Base-by-base conservation (phyloP, 2,113 vertebrate genomes). In the Anarhynchus alexandrinus region DNA sequence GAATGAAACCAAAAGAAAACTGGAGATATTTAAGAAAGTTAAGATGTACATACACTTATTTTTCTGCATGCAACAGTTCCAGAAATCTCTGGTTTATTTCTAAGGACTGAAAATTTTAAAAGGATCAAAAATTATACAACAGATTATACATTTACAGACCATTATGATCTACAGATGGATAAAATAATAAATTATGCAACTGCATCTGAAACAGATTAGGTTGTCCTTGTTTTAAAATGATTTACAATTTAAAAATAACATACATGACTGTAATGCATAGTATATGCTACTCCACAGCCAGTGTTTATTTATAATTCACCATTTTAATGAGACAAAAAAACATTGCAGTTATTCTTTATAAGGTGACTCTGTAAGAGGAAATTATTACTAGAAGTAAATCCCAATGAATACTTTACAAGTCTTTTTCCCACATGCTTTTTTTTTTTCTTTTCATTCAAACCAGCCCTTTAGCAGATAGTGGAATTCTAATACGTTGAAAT, bases 101-200 rank as follows among this genome's bases (percentile, higher is more conserved):
- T 76, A 69, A 94, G 94, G 89, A 93, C 66, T 93, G 93, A 95
- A 97, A 94, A 84, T 42, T 92, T 77, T 74, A 49, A 86, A 96
- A 94, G n/a, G 25, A 66, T 94, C 66, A 94, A 94, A 80, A 94
- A 69, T 69, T 19, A 65, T 49, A 61, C 23, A 59, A 59, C 14
- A 34, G 51, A 86, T 90, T 94, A 91, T 93, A 91, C 62, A 84
- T 84, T 85, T 96, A 82, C 71, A 82, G 49, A 88, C 49, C 64
- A 84, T 93, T 81, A 76, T 87, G 69, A 73, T 71, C 42, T 52
- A 72, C 25, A 67, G 49, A 54, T 13, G 96, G 92, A 80, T 80
- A 95, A 93, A 64, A 34, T 77, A 84, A 96, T 81, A 96, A 96
- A 95, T 83, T 94, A 93, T 79, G 59, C 65, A 72, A 17, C 19